These are phyloP conservation scores for Nematopogon swammerdamellus DNA, from an alignment of 2,888 invertebrate species.

Conservation along the genomic window DNA sequence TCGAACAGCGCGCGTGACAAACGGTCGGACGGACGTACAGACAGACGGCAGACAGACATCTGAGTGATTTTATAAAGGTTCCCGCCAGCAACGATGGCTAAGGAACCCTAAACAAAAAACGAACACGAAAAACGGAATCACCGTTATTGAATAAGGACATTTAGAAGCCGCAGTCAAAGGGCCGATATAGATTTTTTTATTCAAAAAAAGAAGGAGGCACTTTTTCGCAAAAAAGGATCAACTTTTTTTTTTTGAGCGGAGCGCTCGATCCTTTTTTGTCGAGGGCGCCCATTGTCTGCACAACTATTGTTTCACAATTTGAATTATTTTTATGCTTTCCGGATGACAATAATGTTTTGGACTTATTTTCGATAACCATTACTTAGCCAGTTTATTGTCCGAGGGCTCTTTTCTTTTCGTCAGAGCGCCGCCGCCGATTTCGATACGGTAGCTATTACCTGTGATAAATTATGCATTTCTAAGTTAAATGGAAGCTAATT, in stretches of 20 bases:
- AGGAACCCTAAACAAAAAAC: too few species aligned
- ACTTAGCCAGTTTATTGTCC: constrained; percentile 48
- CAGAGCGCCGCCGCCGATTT: constrained; percentile 11
- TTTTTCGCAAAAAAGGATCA: constrained; percentile 36
- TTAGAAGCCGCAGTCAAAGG: background rate
- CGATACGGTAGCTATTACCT: constrained; percentile 3
- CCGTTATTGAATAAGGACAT: background rate
- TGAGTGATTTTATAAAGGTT: too few species aligned
- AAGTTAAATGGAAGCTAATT: background rate
- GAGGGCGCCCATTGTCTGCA: constrained; percentile 42
- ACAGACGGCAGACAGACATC: too few species aligned
- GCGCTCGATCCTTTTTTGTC: constrained; percentile 36
- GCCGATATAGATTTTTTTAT: background rate
- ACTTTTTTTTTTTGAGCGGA: constrained; percentile 17
- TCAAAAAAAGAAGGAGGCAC: background rate
- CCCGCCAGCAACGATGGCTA: too few species aligned
- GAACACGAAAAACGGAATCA: background rate
- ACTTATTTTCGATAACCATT: constrained; percentile 52
- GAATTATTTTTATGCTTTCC: constrained; percentile 54
- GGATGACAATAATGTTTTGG: constrained; percentile 49
- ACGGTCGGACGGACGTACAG: too few species aligned
- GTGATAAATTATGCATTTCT: background rate
- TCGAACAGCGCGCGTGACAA: too few species aligned
- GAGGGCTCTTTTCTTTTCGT: constrained; percentile 13
- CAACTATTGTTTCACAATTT: constrained; percentile 49